phyloP scores from a whole-genome alignment of 2,797 vertebrate species.

The Micromesistius poutassou region DNA sequence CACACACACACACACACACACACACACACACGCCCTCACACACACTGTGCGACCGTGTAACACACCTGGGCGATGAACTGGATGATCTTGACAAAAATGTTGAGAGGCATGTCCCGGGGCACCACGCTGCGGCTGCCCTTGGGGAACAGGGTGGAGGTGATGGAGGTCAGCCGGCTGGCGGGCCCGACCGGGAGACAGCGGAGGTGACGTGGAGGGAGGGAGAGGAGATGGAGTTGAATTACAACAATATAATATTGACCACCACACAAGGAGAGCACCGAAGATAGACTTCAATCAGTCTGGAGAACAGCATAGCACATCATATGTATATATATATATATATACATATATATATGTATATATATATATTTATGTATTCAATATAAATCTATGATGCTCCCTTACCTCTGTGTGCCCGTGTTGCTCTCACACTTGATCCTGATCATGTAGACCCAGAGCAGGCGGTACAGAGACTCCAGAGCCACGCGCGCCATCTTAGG shows the following conservation, averaged over 20 bases:
- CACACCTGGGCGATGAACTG: constrained; percentile 98
- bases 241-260: background rate
- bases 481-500: constrained; percentile 99
- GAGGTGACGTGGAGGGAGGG: background rate
- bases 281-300: background rate
- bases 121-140: constrained; percentile 97
- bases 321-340: background rate
- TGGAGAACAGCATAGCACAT: background rate
- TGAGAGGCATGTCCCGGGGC: constrained; percentile 98
- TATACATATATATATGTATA: too few species aligned
- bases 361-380: background rate
- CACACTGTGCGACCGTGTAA: constrained; percentile 1
- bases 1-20: too few species aligned
- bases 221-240: background rate
- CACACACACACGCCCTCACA: too few species aligned
- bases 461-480: constrained; percentile 93
- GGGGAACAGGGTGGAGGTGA: constrained; percentile 96
- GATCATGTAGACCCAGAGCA: constrained; percentile 99
- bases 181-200: background rate
- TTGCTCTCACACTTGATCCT: constrained; percentile 99
- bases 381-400: background rate
- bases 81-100: constrained; percentile 99
- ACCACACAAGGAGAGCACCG: background rate
- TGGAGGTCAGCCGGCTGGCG: constrained; percentile 90
- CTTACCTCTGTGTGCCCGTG: constrained; percentile 95